Evolutionary conservation across 2,797 vertebrate genomes (phyloP).

Genomic region (Sandelia bainsii): DNA sequence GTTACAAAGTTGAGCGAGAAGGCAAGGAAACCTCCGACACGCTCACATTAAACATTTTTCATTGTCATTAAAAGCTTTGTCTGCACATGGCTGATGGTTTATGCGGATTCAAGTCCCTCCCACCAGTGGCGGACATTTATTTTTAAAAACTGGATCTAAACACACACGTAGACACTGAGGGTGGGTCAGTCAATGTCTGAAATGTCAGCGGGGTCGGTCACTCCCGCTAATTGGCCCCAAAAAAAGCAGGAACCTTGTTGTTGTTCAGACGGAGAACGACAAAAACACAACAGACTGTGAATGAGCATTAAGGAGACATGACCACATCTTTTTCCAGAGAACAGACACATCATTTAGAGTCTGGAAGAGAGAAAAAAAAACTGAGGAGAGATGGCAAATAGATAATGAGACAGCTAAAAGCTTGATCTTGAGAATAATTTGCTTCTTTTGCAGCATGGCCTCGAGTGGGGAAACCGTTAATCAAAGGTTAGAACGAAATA

Average conservation of each 20-base stretch:
- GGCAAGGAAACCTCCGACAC: no score
- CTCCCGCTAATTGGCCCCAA: constrained; percentile 54
- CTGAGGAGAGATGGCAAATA: constrained; percentile 57
- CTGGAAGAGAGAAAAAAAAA: constrained; percentile 14
- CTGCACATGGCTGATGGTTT: neutral
- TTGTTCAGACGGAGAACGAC: constrained; percentile 17
- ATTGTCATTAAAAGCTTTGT: neutral
- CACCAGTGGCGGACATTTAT: neutral
- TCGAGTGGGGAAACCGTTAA: constrained; percentile 70
- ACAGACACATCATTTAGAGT: constrained; percentile 47
- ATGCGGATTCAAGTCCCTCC: neutral
- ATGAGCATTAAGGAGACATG: constrained; percentile 45
- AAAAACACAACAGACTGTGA: constrained; percentile 48
- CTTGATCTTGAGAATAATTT: constrained; percentile 79
- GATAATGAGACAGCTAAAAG: constrained; percentile 79
- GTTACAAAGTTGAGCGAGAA: no score
- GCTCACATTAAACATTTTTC: no score
- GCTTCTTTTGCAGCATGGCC: constrained; percentile 63
- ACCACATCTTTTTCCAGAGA: constrained; percentile 39
- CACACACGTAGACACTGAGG: neutral
- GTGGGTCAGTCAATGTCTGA: constrained; percentile 5
- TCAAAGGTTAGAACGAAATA: constrained; percentile 79
- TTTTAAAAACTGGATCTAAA: constrained; percentile 2
- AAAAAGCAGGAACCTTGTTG: constrained; percentile 10
- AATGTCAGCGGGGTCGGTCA: constrained; percentile 20